These are phyloP conservation scores for Coregonus suidteri DNA, from an alignment of 2,797 vertebrate species.

Conservation along the genomic window DNA sequence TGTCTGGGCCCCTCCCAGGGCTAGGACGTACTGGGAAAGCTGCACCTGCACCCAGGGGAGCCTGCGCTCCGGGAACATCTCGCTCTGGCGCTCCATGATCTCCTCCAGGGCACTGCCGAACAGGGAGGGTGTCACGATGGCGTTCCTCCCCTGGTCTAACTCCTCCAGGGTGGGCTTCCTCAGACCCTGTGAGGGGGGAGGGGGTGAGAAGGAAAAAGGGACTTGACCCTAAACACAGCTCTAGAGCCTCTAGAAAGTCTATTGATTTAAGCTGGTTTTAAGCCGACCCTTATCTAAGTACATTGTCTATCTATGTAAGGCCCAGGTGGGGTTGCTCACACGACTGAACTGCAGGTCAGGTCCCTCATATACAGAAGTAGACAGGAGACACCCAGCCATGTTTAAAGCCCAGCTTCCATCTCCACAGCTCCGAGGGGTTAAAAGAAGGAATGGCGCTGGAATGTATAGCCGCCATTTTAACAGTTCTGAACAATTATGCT, in stretches of 20 bases:
- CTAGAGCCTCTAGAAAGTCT: background rate
- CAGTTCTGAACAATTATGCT: no score
- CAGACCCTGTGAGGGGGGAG: constrained; percentile 67
- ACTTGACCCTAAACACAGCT: background rate
- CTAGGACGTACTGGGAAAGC: constrained; percentile 78
- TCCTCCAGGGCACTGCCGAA: constrained; percentile 83
- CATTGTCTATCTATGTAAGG: background rate
- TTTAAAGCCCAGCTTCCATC: background rate
- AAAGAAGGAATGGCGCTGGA: no score
- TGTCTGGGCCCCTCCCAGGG: constrained; percentile 76
- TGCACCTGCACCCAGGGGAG: constrained; percentile 83
- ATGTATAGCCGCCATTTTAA: no score
- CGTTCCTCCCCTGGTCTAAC: constrained; percentile 73
- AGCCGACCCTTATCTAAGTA: background rate
- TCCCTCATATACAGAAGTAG: background rate
- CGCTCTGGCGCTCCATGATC: constrained; percentile 79
- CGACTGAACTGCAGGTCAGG: background rate
- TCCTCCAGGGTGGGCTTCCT: constrained; percentile 80
- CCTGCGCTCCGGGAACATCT: constrained; percentile 69
- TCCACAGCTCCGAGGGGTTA: constrained; percentile 9
- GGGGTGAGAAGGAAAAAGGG: background rate
- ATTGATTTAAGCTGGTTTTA: no score
- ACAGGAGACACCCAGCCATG: background rate
- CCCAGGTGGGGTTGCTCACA: background rate
- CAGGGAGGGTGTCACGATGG: constrained; percentile 78